Base-by-base conservation (phyloP, 2,797 vertebrate species). In the Triplophysa yarkandensis region DNA sequence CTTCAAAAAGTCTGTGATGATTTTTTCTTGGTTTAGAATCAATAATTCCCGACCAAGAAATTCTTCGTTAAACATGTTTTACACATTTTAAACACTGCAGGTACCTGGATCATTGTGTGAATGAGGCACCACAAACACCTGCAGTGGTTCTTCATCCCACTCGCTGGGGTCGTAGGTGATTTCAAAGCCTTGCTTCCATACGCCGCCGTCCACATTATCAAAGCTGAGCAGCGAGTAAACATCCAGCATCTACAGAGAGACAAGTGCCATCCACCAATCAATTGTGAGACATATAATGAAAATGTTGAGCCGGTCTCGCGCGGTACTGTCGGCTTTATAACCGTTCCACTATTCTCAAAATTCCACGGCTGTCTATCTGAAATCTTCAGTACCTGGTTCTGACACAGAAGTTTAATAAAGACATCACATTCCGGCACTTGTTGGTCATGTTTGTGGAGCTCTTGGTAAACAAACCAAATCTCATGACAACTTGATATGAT, bases 181-280 rank as follows among this genome's bases (percentile, higher is more conserved):
- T 61, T 99, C 98, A 0, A 99, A 99, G 75, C 98, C 98, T 83
- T 99, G 98, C 83, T 96, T 97, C 98, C 98, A 99, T 25, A 97
- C 98, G 0, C 98, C 98, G 0, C 98, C 98, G 0, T 99, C 98
- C 77, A 94, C 89, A 52, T 99, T 98, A 89, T 99, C 96, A 66
- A 97, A 99, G 0, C 94, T 95, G 81, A 99, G 87, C 75, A 95
- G 84, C 23, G 95, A 94, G 7, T 95, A 95, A 25, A 99, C 90
- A 0, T 94, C 90, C 83, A 98, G 85, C 97, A 97, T 98, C 98
- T 99, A 87, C 2, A 6, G 28, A 32, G 55, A 58, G 4, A 58
- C 4, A 58, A 32, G 54, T n/a, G 14, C 17, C 28, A 57, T 30
- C 46, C 64, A 30, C 25, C 17, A 25, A 57, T 13, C 36, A 44